phyloP scores from a whole-genome alignment of 2,797 vertebrate species.

The Chromobotia macracanthus region DNA sequence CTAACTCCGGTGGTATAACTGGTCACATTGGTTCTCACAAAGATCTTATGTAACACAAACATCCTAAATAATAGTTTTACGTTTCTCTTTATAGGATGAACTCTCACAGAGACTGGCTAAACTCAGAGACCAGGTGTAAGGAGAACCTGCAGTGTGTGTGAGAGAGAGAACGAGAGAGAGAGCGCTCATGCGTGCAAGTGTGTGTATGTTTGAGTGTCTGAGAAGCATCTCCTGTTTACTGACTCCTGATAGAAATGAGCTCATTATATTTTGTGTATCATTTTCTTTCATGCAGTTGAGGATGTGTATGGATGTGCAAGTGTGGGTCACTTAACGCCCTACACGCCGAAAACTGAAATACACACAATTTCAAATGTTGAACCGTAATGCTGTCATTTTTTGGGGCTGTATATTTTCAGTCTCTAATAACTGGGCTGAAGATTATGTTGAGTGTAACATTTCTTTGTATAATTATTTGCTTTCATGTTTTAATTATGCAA shows the following conservation, averaged over 20 bases:
- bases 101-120: constrained; percentile 79
- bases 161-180: too few relatives aligned
- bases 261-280: neutral
- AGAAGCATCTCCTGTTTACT: constrained; percentile 2
- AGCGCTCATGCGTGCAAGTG: constrained; percentile 1
- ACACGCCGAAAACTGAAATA: neutral
- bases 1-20: too few relatives aligned
- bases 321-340: neutral
- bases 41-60: too few relatives aligned
- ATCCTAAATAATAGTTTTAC: neutral
- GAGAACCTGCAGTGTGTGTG: neutral
- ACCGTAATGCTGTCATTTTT: neutral
- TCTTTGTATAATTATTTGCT: constrained; percentile 5
- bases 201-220: neutral
- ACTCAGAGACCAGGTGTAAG: constrained; percentile 79
- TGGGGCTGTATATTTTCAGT: constrained; percentile 9
- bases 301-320: neutral
- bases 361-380: neutral
- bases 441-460: constrained; percentile 8
- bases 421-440: constrained; percentile 6
- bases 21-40: too few relatives aligned
- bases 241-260: neutral
- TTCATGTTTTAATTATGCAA: constrained; percentile 11
- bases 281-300: neutral
- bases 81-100: constrained; percentile 72